A percentile compares a stretch with the other conserved stretches of the same genome.
These are phyloP conservation scores for Drosophila melanica DNA, from an alignment of 1,140 invertebrate species.

Conservation along the genomic window DNA sequence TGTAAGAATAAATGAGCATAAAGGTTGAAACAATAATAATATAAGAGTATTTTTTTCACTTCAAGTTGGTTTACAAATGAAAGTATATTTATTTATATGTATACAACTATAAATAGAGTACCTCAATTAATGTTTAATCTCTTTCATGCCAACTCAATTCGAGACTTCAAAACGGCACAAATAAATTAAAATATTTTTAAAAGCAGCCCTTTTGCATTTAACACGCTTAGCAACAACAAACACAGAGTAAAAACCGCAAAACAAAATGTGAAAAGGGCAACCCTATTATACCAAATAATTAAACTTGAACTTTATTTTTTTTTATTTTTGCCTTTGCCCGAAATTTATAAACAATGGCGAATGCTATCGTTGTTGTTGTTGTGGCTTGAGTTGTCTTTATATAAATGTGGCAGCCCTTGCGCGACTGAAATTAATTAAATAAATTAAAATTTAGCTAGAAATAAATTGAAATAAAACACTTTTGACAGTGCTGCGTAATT, in stretches of 20 bases:
- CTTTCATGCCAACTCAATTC: too few relatives aligned
- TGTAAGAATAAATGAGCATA: not conserved
- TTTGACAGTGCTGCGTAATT: slow-evolving; percentile 61
- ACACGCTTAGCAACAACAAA: not conserved
- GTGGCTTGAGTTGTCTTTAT: slow-evolving; percentile 30
- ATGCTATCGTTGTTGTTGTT: slow-evolving; percentile 40
- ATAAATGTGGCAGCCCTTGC: slow-evolving; percentile 36
- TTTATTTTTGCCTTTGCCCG: slow-evolving; percentile 7
- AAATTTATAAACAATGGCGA: slow-evolving; percentile 50
- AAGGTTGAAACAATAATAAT: not conserved
- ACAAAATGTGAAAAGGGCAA: not conserved
- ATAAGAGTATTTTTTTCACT: too few relatives aligned
- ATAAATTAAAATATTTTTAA: too few relatives aligned
- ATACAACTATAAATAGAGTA: too few relatives aligned
- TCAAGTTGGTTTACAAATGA: too few relatives aligned
- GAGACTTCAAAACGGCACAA: too few relatives aligned
- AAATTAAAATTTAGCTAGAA: slow-evolving; percentile 69
- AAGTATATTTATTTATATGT: too few relatives aligned
- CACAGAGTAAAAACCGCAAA: not conserved
- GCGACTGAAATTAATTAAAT: slow-evolving; percentile 66
- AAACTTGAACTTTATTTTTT: slow-evolving; percentile 41
- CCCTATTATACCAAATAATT: slow-evolving; percentile 51
- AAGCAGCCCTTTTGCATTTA: not conserved
- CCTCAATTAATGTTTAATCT: too few relatives aligned
- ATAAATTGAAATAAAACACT: slow-evolving; percentile 67